Conservation (phyloP, 2,113 vertebrate genomes). For the Geothlypis trichas region DNA sequence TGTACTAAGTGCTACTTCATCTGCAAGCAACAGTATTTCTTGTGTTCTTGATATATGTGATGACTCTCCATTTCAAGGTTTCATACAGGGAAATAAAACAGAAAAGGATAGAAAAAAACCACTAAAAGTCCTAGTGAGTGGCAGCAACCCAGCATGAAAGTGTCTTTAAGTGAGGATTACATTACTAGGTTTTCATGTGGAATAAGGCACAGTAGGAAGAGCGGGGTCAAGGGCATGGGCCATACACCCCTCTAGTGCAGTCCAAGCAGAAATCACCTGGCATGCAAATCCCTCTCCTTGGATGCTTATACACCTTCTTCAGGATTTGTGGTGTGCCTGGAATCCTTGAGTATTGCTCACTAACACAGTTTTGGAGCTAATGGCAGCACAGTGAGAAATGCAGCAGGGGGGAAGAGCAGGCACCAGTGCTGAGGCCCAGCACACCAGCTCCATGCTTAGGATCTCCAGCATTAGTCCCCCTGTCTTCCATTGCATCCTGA, state of each 20-base stretch:
- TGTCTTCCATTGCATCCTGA: background rate
- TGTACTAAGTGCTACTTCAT: background rate
- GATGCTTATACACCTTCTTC: background rate
- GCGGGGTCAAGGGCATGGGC: background rate
- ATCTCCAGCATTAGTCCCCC: background rate
- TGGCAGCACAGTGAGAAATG: background rate
- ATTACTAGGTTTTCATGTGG: background rate
- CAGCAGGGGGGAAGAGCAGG: background rate
- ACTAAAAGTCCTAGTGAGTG: background rate
- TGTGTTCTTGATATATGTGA: background rate
- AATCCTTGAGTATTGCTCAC: background rate
- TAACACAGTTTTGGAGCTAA: background rate
- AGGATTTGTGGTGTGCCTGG: background rate
- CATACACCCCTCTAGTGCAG: background rate
- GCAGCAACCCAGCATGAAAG: background rate
- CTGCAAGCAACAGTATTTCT: background rate
- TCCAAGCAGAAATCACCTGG: background rate
- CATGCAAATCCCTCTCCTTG: background rate
- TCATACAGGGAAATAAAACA: background rate
- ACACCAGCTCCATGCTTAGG: background rate
- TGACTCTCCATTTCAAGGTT: background rate
- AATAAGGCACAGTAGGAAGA: background rate
- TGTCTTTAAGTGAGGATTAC: background rate
- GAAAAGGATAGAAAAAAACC: fast-evolving
- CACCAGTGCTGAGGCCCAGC: background rate